A percentile compares a stretch with the other conserved stretches of the same genome.
Evolutionary conservation across 2,797 vertebrate species (phyloP).

Genomic region (Linurgus olivaceus): DNA sequence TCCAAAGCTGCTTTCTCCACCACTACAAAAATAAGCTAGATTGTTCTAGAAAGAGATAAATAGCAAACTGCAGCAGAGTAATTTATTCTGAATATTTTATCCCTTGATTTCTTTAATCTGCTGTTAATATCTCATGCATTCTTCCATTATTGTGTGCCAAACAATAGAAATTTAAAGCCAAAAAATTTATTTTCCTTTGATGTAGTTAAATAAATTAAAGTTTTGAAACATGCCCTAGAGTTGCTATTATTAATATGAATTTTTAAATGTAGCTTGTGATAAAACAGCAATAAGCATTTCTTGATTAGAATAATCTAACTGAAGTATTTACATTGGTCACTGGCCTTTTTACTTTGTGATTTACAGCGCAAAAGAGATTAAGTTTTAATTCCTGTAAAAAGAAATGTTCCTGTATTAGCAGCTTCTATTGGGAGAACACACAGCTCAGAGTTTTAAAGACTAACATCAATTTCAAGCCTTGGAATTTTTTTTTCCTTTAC

Average conservation of each 20-base stretch:
- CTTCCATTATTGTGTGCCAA: background rate
- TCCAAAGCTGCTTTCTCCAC: background rate
- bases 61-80: background rate
- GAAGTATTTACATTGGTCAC: conserved; percentile 7
- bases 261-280: background rate
- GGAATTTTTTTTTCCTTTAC: background rate
- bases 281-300: conserved; percentile 3
- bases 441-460: background rate
- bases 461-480: background rate
- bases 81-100: background rate
- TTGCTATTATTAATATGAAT: background rate
- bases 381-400: background rate
- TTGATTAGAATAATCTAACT: conserved; percentile 4
- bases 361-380: conserved; percentile 5
- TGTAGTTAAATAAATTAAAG: background rate
- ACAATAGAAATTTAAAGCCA: background rate
- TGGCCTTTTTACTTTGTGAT: background rate
- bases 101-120: background rate
- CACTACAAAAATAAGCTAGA: background rate
- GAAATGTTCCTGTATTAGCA: background rate
- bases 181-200: conserved; percentile 23
- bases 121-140: background rate
- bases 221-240: background rate
- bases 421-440: background rate
- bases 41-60: background rate